A percentile compares a stretch with the other conserved stretches of the same genome.
These are phyloP conservation scores for Aethina tumida DNA, from an alignment of 1,140 invertebrate genomes.

Conservation along the genomic window DNA sequence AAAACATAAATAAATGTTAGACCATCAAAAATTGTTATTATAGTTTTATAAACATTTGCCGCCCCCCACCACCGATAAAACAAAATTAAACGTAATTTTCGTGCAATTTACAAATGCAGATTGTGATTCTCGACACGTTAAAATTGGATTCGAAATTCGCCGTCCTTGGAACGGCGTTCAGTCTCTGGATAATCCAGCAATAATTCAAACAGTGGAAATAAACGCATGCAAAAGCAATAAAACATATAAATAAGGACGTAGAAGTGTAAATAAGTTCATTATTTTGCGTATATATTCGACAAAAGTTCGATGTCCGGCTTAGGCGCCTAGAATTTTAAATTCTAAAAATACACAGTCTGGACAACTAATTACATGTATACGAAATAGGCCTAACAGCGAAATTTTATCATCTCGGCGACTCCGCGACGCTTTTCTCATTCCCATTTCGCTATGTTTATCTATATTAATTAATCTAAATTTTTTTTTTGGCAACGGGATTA, in stretches of 20 bases:
- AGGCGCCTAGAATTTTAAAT: conserved; percentile 35
- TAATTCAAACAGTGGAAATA: background rate
- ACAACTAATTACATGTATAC: conserved; percentile 32
- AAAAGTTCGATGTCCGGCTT: conserved; percentile 34
- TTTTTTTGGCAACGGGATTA: no score
- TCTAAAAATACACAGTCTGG: conserved; percentile 34
- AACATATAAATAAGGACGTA: conserved; percentile 23
- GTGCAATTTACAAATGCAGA: background rate
- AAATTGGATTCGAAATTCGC: background rate
- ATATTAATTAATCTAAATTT: no score
- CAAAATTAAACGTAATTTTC: background rate
- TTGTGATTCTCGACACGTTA: background rate
- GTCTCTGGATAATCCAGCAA: background rate
- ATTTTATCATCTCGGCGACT: conserved; percentile 29
- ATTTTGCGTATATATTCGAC: conserved; percentile 29
- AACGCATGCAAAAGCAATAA: conserved; percentile 11
- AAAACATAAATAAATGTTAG: no score
- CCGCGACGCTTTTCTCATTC: no score
- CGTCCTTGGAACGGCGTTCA: background rate
- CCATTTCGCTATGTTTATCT: no score
- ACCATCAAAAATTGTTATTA: conserved; percentile 1
- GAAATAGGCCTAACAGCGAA: conserved; percentile 31
- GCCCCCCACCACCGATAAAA: background rate
- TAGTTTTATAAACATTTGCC: background rate
- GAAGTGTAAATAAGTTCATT: conserved; percentile 28